phyloP scores from a whole-genome alignment of 2,888 invertebrate species.

The Melieria picta region DNA sequence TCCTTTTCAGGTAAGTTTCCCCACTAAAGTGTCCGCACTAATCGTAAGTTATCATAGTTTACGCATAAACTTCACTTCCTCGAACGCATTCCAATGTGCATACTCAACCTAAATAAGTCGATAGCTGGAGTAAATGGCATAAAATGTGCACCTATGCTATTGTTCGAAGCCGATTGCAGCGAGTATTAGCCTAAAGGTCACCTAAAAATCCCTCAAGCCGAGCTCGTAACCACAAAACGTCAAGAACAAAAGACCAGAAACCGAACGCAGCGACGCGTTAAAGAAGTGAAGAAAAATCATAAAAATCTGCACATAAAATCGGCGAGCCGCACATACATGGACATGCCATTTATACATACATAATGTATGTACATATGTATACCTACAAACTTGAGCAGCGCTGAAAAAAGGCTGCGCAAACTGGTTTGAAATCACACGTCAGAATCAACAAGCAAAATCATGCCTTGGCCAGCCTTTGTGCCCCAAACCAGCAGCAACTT shows the following conservation, averaged over 20 bases:
- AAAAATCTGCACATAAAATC: constrained; percentile 4
- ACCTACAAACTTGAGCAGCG: background rate
- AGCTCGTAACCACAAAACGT: background rate
- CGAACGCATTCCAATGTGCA: too few species aligned
- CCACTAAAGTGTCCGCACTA: too few species aligned
- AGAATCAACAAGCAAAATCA: background rate
- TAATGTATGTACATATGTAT: background rate
- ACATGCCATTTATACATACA: constrained; percentile 6
- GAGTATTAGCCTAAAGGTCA: background rate
- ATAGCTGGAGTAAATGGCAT: too few species aligned
- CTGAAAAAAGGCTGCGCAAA: constrained; percentile 24
- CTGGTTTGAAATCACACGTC: constrained; percentile 38
- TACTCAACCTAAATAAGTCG: too few species aligned
- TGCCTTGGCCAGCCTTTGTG: too few species aligned
- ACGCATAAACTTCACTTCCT: too few species aligned
- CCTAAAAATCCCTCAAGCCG: background rate
- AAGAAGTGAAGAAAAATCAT: constrained; percentile 4
- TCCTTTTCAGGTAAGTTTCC: too few species aligned
- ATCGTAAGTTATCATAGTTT: too few species aligned
- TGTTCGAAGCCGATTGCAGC: too few species aligned
- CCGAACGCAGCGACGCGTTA: background rate
- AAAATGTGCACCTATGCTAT: too few species aligned
- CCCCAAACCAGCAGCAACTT: too few species aligned
- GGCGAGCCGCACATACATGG: background rate
- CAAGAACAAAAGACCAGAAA: background rate